Evolutionary conservation across 2,113 vertebrate genomes (phyloP).

Genomic region (Cyprinus carpio): DNA sequence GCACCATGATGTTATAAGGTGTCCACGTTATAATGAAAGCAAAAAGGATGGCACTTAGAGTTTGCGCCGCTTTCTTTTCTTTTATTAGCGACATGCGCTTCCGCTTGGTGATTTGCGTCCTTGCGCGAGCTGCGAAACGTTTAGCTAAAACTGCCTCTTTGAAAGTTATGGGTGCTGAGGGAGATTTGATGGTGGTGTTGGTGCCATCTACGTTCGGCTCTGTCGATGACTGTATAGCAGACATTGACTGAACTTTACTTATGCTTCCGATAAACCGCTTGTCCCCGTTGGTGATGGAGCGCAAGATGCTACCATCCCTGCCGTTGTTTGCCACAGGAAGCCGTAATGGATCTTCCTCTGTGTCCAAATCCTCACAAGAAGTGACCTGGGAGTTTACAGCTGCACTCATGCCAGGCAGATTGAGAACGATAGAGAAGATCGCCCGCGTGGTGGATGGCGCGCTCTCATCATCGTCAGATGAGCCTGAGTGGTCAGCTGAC

Average conservation of each 20-base stretch:
- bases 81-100: slow-evolving; percentile 96
- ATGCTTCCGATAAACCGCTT: slow-evolving; percentile 80
- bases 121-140: slow-evolving; percentile 87
- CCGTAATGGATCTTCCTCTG: slow-evolving; percentile 78
- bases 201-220: slow-evolving; percentile 60
- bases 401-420: slow-evolving; percentile 88
- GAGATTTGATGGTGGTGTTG: slow-evolving; percentile 75
- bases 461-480: slow-evolving; percentile 91
- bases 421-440: slow-evolving; percentile 95
- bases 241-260: slow-evolving; percentile 76
- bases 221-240: slow-evolving; percentile 71
- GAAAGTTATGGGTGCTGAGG: slow-evolving; percentile 85
- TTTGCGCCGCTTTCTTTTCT: slow-evolving; percentile 97
- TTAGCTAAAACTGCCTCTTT: slow-evolving; percentile 93
- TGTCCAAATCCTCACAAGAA: slow-evolving; percentile 83
- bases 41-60: slow-evolving; percentile 94
- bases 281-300: slow-evolving; percentile 66
- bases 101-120: slow-evolving; percentile 93
- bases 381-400: slow-evolving; percentile 87
- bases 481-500: slow-evolving; percentile 91
- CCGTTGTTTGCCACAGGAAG: slow-evolving; percentile 69
- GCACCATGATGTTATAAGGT: slow-evolving; percentile 97
- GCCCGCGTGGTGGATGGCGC: slow-evolving; percentile 83
- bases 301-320: slow-evolving; percentile 66
- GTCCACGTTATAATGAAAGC: slow-evolving; percentile 99